Percentiles rank a stretch among this genome's conserved stretches.
phyloP scores from a whole-genome alignment of 2,113 vertebrate genomes.

The Rhinopomastus cyanomelas region DNA sequence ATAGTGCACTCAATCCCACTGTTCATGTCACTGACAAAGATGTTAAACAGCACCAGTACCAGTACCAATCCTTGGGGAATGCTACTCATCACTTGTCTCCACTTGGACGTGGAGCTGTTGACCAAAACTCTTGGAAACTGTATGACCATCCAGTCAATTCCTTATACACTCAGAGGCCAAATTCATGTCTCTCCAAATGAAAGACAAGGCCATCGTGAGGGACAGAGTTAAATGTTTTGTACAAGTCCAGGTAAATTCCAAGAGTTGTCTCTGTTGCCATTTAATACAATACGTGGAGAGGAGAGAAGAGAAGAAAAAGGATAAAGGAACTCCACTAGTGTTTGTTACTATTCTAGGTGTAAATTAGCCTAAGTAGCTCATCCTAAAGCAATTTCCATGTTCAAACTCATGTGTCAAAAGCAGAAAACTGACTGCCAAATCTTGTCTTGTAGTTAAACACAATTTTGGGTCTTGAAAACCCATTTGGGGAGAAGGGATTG shows the following conservation, averaged over 20 bases:
- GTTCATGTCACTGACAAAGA: neutral
- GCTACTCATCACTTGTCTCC: neutral
- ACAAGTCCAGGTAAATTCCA: neutral
- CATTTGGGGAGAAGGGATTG: slow-evolving; percentile 15
- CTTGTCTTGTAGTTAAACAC: neutral
- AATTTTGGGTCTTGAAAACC: slow-evolving; percentile 44
- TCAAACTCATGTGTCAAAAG: neutral
- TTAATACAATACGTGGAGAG: neutral
- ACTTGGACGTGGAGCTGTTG: neutral
- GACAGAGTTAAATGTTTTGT: neutral
- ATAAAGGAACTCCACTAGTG: neutral
- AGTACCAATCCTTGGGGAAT: neutral
- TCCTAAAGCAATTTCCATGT: neutral
- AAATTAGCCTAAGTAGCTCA: slow-evolving; percentile 22
- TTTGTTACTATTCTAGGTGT: slow-evolving; percentile 10
- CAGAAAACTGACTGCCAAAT: neutral
- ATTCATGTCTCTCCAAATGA: neutral
- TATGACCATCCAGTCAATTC: neutral
- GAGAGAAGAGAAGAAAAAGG: neutral
- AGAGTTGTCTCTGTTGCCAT: neutral
- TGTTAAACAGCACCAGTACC: neutral
- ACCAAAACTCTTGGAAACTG: neutral
- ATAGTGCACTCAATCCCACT: neutral
- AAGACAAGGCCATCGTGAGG: too few relatives aligned
- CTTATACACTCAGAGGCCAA: neutral